Conservation (phyloP, 1,140 invertebrate species). For the Acromyrmex echinatior region DNA sequence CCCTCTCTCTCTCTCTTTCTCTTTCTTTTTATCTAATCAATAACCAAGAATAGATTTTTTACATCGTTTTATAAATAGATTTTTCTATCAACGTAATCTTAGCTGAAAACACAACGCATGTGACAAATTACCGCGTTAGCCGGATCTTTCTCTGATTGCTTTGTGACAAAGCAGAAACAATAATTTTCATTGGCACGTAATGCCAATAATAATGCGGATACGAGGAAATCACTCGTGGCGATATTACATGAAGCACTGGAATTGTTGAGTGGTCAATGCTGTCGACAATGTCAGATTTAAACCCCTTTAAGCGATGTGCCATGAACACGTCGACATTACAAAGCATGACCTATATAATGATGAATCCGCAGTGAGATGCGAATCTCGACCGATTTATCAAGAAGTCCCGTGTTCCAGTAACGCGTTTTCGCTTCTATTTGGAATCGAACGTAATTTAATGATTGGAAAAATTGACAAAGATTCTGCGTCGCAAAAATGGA, state of each 20-base stretch:
- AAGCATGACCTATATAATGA: conserved; percentile 10
- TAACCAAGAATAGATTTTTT: conserved; percentile 30
- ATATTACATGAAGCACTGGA: background rate
- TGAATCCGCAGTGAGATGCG: conserved; percentile 6
- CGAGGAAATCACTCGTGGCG: conserved; percentile 5
- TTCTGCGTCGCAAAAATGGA: background rate
- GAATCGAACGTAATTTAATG: background rate
- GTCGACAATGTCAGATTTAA: background rate
- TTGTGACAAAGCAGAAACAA: background rate
- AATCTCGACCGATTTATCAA: conserved; percentile 31
- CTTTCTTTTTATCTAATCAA: conserved; percentile 17
- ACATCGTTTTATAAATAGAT: conserved; percentile 35
- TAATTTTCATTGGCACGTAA: conserved; percentile 1
- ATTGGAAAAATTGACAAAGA: background rate
- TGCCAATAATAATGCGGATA: conserved; percentile 24
- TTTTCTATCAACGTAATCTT: conserved; percentile 2
- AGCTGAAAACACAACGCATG: background rate
- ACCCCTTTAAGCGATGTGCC: conserved; percentile 13
- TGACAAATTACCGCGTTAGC: conserved; percentile 1
- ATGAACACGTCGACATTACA: conserved; percentile 8
- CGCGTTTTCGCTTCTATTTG: background rate
- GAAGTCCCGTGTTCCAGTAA: background rate
- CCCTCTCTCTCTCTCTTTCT: background rate
- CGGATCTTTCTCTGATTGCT: background rate
- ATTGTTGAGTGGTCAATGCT: conserved; percentile 20